Base-by-base conservation (phyloP, 2,113 vertebrate genomes). In the Noturus placidus region DNA sequence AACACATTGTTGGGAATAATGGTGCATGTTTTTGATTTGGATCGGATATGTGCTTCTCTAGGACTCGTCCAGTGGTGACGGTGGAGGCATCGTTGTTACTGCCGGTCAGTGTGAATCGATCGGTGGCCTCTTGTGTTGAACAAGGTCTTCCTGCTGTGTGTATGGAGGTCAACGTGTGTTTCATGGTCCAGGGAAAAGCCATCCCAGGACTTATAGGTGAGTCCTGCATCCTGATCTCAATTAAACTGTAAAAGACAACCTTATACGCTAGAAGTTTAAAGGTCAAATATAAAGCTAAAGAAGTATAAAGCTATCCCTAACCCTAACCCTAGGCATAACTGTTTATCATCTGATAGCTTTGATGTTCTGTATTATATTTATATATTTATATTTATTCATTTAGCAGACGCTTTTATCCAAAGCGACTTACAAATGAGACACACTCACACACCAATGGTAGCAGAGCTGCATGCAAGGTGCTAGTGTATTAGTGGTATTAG, bases 11-110 rank as follows among this genome's bases (percentile, higher is more conserved):
- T 78, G 13, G 46, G 3, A n/a, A 76, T 11, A 42, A 20, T 20
- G 1, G 19, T 7, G 69, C 15, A 30, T 33, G 3, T 5, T 70
- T 70, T 35, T 63, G 46, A 46, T 85, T 70, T 63, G 5, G 5
- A 50, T 46, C 67, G 56, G 22, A 22, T 87, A n/a, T 63, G 42
- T 46, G 10, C 8, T 74, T 5, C 52, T 81, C 63, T 91, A 99
- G 98, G 95, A 96, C 97, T 85, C 97, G 97, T 77, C 97, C 98
- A 0, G 96, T 99, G 77, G 92, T 99, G 90, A 95, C 95, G 91
- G 95, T 98, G 69, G 94, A 97, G 88, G 96, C 95, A 25, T 95
- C 92, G 67, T 93, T 99, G 92, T 89, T 89, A 7, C 93, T 98
- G 88, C 95, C 96, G 3, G 91, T 92, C 80, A 94, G 95, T 84